Percentiles rank a stretch among this genome's conserved stretches.
phyloP scores from a whole-genome alignment of 1,140 invertebrate species.

The Drosophila pectinifera region DNA sequence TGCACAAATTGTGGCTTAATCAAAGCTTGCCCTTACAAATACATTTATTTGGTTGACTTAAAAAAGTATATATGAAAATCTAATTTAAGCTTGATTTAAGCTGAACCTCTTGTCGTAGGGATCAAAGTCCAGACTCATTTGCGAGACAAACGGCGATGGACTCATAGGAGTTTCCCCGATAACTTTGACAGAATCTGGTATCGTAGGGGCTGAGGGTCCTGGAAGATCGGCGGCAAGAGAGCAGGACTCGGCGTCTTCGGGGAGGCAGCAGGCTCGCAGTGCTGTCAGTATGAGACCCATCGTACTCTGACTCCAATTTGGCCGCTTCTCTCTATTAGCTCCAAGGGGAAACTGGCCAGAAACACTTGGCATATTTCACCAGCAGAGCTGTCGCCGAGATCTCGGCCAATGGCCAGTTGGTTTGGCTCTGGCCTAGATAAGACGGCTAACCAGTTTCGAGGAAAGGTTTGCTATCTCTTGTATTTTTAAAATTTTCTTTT shows the following conservation, averaged over 20 bases:
- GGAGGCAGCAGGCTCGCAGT: constrained; percentile 3
- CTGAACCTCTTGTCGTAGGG: constrained; percentile 59
- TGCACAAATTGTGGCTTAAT: not conserved
- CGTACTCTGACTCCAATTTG: not conserved
- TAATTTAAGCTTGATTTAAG: constrained; percentile 2
- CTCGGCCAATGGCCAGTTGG: not conserved
- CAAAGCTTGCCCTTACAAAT: not conserved
- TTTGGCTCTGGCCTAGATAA: constrained; percentile 21
- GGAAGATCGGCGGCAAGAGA: not conserved
- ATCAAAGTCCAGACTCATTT: constrained; percentile 60
- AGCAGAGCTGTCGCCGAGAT: not conserved
- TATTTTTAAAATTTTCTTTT: not conserved
- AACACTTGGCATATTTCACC: not conserved
- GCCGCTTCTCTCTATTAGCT: not conserved
- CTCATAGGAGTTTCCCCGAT: not conserved
- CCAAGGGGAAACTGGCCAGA: not conserved
- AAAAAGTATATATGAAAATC: not conserved
- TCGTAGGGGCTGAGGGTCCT: not conserved
- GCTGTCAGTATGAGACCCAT: constrained; percentile 10
- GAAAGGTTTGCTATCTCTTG: constrained; percentile 10
- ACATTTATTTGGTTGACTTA: not conserved
- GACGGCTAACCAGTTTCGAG: not conserved
- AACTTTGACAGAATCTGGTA: not conserved
- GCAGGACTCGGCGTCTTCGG: not conserved
- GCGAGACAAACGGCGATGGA: constrained; percentile 28